These are phyloP conservation scores for Ceratitis capitata DNA, from an alignment of 1,140 invertebrate genomes.

Conservation along the genomic window DNA sequence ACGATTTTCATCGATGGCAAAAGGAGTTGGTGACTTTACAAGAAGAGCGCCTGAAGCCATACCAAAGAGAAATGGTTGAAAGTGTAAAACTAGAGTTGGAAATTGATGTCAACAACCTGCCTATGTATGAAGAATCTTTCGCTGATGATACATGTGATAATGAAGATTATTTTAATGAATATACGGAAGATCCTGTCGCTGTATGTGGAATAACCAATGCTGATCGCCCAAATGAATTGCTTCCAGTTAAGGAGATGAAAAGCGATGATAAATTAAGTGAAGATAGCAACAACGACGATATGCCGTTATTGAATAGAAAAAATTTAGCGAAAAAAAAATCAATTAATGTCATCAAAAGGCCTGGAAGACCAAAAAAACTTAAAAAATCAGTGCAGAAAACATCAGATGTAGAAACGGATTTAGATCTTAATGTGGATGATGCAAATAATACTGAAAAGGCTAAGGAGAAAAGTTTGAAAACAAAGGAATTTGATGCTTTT, in stretches of 20 bases:
- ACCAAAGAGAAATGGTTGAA: not conserved
- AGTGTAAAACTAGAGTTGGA: slow-evolving; percentile 19
- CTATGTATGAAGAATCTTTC: not conserved
- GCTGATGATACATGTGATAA: not conserved
- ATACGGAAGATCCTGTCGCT: not conserved
- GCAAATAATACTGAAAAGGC: not conserved
- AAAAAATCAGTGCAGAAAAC: not conserved
- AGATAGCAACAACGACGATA: slow-evolving; percentile 36
- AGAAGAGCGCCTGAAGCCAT: not conserved
- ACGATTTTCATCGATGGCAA: slow-evolving; percentile 36
- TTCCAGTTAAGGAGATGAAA: not conserved
- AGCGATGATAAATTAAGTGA: not conserved
- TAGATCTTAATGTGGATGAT: not conserved
- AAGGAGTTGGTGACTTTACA: not conserved
- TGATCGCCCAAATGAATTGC: not conserved
- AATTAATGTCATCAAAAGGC: not conserved
- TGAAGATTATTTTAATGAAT: not conserved
- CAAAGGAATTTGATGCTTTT: slow-evolving; percentile 36
- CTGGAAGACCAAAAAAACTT: not conserved
- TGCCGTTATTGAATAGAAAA: not conserved
- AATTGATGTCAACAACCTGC: not conserved
- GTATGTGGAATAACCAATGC: not conserved
- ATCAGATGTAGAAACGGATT: not conserved
- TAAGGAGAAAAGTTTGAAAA: slow-evolving; percentile 32
- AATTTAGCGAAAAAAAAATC: not conserved